Evolutionary conservation across 2,113 vertebrate species (phyloP), one percentile per base, ranked within the genome.

Genomic region (Myiopsitta monachus): DNA sequence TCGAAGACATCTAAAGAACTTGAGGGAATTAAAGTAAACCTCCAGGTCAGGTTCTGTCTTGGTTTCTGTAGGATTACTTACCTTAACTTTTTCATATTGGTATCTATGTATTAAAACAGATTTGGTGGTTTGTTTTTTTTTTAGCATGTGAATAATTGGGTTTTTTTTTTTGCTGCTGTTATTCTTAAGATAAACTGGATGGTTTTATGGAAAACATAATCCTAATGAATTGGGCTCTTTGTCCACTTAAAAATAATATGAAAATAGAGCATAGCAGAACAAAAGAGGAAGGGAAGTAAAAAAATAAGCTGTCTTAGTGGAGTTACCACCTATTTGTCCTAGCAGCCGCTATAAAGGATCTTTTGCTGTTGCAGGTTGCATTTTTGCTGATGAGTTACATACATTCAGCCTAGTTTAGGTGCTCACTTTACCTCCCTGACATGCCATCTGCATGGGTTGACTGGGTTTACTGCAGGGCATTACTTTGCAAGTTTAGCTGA

Each of bases 1-100:
- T 98, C 98, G n/a, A 99, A 99, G 97, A 99, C 99, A 66, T 99
- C 99, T 75, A 98, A 98, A 97, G 99, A 99, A 92, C 98, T 99
- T 91, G 98, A 99, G 83, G 99, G 98, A 95, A 99, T 99, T 96
- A 99, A 99, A 98, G 98, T 98, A 73, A 99, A 99, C 90, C 98
- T 99, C 55, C 98, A 99, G 99, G 99, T 99, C 51, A 97, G 98
- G 75, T 47, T 89, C 46, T 74, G 7, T 52, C 79, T 31, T 77
- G 6, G 9, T 94, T 93, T 92, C 41, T 70, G 0, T 30, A 49
- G 6, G 10, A 44, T 70, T 54, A 21, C 19, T 41, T 64, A 28
- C 11, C 8, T 88, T 22, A 19, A 4, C 2, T 44, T 85, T 74
- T 77, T 87, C 3, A 9, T 73, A 46, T 10, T 67, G 13, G 0